Percentiles rank a stretch among this genome's conserved stretches.
Conservation (phyloP, 2,113 vertebrate species). For the Irena cyanogastra region DNA sequence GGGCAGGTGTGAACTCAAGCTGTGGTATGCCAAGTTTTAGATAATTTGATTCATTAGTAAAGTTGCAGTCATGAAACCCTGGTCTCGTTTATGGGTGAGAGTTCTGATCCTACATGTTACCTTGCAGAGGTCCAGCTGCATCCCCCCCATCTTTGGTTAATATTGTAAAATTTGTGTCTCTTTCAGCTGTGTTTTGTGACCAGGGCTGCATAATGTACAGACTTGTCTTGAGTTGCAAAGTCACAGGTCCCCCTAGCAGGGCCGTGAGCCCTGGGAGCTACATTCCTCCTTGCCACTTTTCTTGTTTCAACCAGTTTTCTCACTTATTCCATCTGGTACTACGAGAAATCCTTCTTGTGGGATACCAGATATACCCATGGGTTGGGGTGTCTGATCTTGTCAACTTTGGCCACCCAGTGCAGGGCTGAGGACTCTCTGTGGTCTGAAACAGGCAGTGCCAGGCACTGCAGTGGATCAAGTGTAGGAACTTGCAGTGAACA, state of each 20-base stretch:
- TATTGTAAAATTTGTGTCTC: not conserved
- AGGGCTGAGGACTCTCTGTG: not conserved
- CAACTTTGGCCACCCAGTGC: not conserved
- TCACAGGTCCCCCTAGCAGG: rapidly evolving
- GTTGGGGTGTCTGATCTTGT: not conserved
- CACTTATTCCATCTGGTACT: not conserved
- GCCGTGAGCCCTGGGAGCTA: not conserved
- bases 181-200: not conserved
- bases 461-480: not conserved
- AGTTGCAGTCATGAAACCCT: not conserved
- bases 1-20: not conserved
- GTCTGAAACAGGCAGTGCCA: not conserved
- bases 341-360: not conserved
- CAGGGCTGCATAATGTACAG: not conserved
- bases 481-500: not conserved
- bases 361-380: rapidly evolving
- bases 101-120: not conserved
- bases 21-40: not conserved
- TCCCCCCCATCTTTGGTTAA: not conserved
- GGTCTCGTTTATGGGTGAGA: rapidly evolving
- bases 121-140: not conserved
- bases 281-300: not conserved
- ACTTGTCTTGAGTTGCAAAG: not conserved
- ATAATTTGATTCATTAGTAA: not conserved
- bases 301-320: not conserved